phyloP scores from a whole-genome alignment of 2,888 invertebrate species.

The Drosophila gaucha region DNA sequence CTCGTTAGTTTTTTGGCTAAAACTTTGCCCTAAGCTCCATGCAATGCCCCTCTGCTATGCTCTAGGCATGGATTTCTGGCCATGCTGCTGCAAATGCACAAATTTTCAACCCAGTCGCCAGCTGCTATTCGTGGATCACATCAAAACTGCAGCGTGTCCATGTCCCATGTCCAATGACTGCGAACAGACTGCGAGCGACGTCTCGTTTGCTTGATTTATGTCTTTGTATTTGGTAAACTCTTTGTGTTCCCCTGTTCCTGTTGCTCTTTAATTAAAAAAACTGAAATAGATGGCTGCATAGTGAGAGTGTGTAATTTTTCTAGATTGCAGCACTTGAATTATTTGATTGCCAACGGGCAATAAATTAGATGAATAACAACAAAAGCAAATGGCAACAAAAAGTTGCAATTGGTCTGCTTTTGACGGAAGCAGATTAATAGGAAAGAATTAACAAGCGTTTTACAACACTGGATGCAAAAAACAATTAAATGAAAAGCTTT shows the following conservation, averaged over 20 bases:
- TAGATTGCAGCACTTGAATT: slow-evolving; percentile 65
- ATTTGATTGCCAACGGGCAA: slow-evolving; percentile 64
- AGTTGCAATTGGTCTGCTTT: slow-evolving; percentile 6
- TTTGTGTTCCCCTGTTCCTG: slow-evolving; percentile 7
- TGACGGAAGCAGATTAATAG: background rate
- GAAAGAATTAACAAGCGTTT: background rate
- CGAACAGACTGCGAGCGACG: slow-evolving; percentile 19
- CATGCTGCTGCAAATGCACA: slow-evolving; percentile 47
- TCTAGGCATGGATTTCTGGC: background rate
- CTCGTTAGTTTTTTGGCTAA: slow-evolving; percentile 60
- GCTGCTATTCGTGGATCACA: slow-evolving; percentile 40
- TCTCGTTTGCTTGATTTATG: slow-evolving; percentile 70
- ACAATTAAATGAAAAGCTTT: background rate
- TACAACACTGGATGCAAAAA: background rate
- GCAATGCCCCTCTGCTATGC: background rate
- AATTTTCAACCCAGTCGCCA: slow-evolving; percentile 38
- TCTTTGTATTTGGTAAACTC: slow-evolving; percentile 32
- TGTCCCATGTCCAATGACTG: slow-evolving; percentile 27
- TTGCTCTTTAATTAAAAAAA: slow-evolving; percentile 69
- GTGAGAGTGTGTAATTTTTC: slow-evolving; percentile 60
- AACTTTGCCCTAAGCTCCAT: slow-evolving; percentile 36
- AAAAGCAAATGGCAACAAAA: background rate
- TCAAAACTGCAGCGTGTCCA: slow-evolving; percentile 46
- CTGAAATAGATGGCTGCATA: slow-evolving; percentile 59
- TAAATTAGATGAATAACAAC: slow-evolving; percentile 54